Percentiles rank a stretch among this genome's conserved stretches.
phyloP scores from a whole-genome alignment of 2,113 vertebrate genomes.

The Elaphurus davidianus region DNA sequence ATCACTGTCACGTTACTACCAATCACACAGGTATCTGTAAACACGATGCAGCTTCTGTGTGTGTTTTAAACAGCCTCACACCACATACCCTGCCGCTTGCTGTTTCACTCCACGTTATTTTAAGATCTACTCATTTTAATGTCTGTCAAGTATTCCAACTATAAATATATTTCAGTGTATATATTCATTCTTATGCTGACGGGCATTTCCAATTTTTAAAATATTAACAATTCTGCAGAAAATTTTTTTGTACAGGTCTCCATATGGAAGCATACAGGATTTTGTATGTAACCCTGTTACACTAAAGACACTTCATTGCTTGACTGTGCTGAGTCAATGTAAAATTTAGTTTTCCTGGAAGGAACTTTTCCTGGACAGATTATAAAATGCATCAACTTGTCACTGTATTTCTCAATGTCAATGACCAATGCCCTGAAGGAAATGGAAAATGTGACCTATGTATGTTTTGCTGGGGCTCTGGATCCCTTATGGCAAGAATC shows the following conservation, averaged over 20 bases:
- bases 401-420: background rate
- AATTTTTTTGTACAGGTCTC: background rate
- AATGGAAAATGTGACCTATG: background rate
- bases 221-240: background rate
- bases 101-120: background rate
- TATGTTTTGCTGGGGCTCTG: background rate
- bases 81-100: too few species aligned
- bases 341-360: background rate
- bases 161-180: background rate
- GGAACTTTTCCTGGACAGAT: background rate
- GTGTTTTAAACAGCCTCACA: background rate
- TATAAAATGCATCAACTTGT: background rate
- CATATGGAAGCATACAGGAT: background rate
- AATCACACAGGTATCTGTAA: background rate
- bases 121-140: background rate
- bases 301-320: background rate
- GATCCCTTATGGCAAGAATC: background rate
- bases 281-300: background rate
- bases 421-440: background rate
- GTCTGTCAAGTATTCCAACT: background rate
- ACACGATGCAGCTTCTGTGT: background rate
- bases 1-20: background rate
- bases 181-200: background rate
- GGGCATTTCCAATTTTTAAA: background rate
- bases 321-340: background rate